Percentiles rank a stretch among this genome's conserved stretches.
phyloP scores from a whole-genome alignment of 2,888 invertebrate species.

The Pyralis farinalis region DNA sequence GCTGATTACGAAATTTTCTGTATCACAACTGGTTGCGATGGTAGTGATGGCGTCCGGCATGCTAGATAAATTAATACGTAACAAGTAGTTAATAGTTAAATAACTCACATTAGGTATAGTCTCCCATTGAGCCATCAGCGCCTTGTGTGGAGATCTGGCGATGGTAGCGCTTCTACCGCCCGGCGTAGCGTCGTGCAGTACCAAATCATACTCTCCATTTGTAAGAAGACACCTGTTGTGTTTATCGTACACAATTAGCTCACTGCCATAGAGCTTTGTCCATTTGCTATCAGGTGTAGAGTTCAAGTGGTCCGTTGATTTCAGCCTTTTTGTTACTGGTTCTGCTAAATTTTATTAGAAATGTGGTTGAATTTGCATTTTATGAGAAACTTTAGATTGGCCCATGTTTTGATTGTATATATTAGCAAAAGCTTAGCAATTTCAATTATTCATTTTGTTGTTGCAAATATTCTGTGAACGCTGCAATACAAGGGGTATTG shows the following conservation, averaged over 20 bases:
- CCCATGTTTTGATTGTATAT: too few species aligned
- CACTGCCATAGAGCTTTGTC: conserved; percentile 85
- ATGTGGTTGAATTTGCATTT: too few species aligned
- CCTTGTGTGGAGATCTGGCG: conserved; percentile 71
- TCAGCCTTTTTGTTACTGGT: conserved; percentile 86
- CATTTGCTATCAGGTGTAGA: conserved; percentile 63
- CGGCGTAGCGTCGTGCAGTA: conserved; percentile 89
- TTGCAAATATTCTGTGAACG: too few species aligned
- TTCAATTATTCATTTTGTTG: too few species aligned
- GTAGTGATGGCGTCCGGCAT: too few species aligned
- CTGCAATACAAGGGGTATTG: too few species aligned
- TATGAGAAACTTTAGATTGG: too few species aligned
- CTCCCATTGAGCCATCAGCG: conserved; percentile 81
- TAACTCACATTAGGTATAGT: conserved; percentile 79
- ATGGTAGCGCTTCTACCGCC: conserved; percentile 77
- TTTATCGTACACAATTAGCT: conserved; percentile 94
- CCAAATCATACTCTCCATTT: conserved; percentile 95
- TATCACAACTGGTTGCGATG: too few species aligned
- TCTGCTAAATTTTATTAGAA: conserved; percentile 77
- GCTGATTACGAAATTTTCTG: too few species aligned
- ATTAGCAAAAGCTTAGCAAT: too few species aligned
- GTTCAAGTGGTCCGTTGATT: conserved; percentile 67
- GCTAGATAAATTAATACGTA: too few species aligned
- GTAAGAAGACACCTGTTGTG: conserved; percentile 92
- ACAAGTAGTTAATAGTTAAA: too few species aligned